A percentile compares a stretch with the other conserved stretches of the same genome.
Conservation (phyloP, 2,797 vertebrate species). For the Babyrousa celebensis region DNA sequence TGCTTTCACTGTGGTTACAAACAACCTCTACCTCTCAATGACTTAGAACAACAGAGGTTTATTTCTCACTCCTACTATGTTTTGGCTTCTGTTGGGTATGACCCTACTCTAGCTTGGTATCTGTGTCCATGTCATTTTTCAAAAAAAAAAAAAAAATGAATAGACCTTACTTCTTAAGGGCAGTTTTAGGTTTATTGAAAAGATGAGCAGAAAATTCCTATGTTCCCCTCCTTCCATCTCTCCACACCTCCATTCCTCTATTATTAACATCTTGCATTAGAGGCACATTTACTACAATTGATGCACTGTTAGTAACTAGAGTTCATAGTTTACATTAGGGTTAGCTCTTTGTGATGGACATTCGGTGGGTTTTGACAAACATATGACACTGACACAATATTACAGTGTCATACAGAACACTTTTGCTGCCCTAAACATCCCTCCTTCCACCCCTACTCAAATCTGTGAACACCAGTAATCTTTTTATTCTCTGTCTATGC, state of each 20-base stretch:
- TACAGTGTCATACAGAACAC: neutral
- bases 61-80: neutral
- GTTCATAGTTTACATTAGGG: neutral
- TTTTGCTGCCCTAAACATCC: neutral
- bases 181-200: neutral
- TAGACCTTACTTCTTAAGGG: neutral
- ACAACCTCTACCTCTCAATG: neutral
- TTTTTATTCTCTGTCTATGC: neutral
- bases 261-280: neutral
- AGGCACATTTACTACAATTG: neutral
- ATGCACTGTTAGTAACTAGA: neutral
- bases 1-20: neutral
- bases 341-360: neutral
- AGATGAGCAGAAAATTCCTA: neutral
- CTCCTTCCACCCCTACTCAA: neutral
- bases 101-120: neutral
- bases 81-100: constrained; percentile 2
- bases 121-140: neutral
- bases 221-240: neutral
- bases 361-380: neutral
- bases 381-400: neutral
- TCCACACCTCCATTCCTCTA: rapidly evolving
- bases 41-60: neutral
- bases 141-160: neutral
- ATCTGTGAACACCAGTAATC: neutral